Evolutionary conservation across 2,797 vertebrate species (phyloP).

Genomic region (Hylomyscus alleni): DNA sequence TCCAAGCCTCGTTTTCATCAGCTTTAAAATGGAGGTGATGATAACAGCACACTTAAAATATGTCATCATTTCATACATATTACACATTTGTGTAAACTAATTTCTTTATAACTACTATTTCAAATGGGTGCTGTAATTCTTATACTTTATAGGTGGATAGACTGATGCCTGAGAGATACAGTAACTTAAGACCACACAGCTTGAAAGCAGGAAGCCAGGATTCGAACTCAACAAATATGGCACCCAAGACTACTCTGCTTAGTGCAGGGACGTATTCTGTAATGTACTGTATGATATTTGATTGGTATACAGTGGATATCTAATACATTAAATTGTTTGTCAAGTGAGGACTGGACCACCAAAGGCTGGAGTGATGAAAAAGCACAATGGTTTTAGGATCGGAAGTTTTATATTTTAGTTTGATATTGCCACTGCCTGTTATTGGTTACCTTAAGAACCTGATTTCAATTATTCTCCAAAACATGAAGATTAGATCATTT

Average conservation of each 20-base stretch:
- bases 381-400: background rate
- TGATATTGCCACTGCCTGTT: background rate
- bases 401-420: background rate
- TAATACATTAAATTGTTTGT: conserved; percentile 47
- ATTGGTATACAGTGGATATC: background rate
- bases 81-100: background rate
- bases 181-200: background rate
- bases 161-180: background rate
- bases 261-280: background rate
- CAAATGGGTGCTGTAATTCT: background rate
- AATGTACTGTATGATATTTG: background rate
- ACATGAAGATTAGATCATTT: conserved; percentile 34
- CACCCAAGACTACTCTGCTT: background rate
- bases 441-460: background rate
- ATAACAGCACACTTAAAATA: background rate
- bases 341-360: background rate
- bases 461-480: background rate
- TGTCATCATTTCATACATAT: background rate
- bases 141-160: background rate
- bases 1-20: conserved; percentile 35
- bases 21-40: background rate
- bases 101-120: background rate
- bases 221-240: background rate
- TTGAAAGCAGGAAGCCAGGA: background rate
- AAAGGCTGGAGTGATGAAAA: background rate